Evolutionary conservation across 2,888 invertebrate species (phyloP).

Genomic region (Lymantria monacha): DNA sequence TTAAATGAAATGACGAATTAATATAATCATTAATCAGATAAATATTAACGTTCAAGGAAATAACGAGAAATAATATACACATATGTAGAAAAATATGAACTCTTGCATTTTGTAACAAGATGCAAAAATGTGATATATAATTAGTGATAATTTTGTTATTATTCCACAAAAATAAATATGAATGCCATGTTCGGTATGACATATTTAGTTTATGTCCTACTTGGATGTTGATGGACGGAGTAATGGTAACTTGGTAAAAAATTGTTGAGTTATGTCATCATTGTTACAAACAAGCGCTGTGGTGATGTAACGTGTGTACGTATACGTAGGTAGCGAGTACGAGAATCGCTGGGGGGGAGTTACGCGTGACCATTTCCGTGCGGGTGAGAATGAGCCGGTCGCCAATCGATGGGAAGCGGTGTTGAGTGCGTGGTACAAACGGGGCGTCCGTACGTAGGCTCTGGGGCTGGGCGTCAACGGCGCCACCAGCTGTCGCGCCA

Average conservation of each 20-base stretch:
- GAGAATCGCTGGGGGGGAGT: conserved; percentile 31
- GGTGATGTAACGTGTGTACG: background rate
- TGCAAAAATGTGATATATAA: too few species aligned
- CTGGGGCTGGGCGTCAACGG: conserved; percentile 78
- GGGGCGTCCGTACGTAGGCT: conserved; percentile 79
- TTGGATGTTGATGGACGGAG: too few species aligned
- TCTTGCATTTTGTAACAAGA: too few species aligned
- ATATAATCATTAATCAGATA: too few species aligned
- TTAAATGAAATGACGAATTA: too few species aligned
- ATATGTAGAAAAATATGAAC: too few species aligned
- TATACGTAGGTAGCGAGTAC: conserved; percentile 1
- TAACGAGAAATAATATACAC: too few species aligned
- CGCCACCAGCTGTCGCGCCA: conserved; percentile 83
- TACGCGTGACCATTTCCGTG: conserved; percentile 39
- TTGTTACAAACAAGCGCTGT: background rate
- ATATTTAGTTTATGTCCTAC: too few species aligned
- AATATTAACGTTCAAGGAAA: too few species aligned
- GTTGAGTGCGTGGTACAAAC: conserved; percentile 82
- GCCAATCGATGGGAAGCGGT: conserved; percentile 76
- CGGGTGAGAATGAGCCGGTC: conserved; percentile 56
- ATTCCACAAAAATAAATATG: too few species aligned
- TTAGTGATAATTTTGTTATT: too few species aligned
- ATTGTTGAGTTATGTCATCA: background rate
- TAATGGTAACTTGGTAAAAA: background rate
- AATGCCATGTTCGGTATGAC: too few species aligned